Conservation (phyloP, 2,888 invertebrate species). For the Rhagium mordax region DNA sequence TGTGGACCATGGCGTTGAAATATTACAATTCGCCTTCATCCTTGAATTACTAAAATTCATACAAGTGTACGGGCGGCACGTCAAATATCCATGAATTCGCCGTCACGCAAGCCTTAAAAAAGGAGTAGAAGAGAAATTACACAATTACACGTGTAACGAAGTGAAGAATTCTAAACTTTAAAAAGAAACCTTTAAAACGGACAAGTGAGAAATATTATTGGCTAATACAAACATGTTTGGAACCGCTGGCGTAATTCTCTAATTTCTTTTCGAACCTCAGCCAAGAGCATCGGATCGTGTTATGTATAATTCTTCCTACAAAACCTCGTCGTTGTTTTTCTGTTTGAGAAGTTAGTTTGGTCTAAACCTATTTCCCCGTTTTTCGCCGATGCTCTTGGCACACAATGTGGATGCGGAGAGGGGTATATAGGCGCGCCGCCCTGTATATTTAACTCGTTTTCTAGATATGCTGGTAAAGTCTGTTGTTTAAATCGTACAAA, state of each 20-base stretch:
- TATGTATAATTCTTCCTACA: too few relatives aligned
- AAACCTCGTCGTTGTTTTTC: too few relatives aligned
- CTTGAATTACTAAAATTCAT: background rate
- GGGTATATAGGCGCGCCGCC: background rate
- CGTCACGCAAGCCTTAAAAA: background rate
- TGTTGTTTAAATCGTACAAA: slow-evolving; percentile 19
- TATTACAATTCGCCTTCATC: background rate
- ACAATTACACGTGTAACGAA: too few relatives aligned
- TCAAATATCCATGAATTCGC: background rate
- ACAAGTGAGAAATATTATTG: too few relatives aligned
- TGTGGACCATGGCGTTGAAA: background rate
- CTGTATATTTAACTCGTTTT: background rate
- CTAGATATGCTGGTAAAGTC: slow-evolving; percentile 1
- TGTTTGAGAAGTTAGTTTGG: too few relatives aligned
- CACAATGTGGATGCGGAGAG: background rate
- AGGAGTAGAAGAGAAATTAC: background rate
- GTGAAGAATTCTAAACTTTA: too few relatives aligned
- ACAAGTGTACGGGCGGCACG: background rate
- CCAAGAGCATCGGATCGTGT: too few relatives aligned
- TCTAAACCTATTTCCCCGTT: too few relatives aligned
- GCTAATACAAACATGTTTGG: too few relatives aligned
- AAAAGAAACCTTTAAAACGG: too few relatives aligned
- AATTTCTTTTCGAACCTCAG: too few relatives aligned
- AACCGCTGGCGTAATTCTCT: too few relatives aligned
- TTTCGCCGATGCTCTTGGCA: background rate